Percentiles rank a stretch among this genome's conserved stretches.
phyloP scores from a whole-genome alignment of 2,797 vertebrate genomes.

The Nyctalus aviator region DNA sequence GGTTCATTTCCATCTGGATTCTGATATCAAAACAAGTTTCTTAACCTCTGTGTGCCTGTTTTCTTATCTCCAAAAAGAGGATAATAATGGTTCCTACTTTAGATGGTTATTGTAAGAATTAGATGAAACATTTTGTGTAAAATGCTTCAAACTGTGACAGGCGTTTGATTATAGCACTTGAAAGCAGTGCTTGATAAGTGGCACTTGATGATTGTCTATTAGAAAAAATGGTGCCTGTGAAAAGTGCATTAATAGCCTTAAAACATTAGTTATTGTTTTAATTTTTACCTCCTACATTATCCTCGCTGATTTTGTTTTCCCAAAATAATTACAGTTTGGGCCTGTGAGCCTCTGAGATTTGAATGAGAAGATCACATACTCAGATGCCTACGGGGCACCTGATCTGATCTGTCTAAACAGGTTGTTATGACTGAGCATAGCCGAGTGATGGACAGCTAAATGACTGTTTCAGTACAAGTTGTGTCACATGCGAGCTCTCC shows the following conservation, averaged over 20 bases:
- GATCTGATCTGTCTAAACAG: not conserved
- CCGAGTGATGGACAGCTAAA: not conserved
- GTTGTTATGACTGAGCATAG: not conserved
- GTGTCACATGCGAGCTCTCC: not conserved
- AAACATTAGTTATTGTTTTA: not conserved
- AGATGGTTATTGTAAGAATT: not conserved
- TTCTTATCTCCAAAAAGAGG: not conserved
- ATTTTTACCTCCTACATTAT: not conserved
- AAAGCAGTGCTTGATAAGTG: not conserved
- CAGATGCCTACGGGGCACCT: not conserved
- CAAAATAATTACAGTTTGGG: not conserved
- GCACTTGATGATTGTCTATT: not conserved
- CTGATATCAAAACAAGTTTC: not conserved
- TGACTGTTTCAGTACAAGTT: not conserved
- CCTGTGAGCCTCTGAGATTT: not conserved
- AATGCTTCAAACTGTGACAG: slow-evolving; percentile 1
- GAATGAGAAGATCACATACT: not conserved
- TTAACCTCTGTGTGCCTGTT: not conserved
- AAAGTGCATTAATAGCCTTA: not conserved
- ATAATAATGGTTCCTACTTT: not conserved
- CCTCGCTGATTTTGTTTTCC: slow-evolving; percentile 20
- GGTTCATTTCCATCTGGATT: not conserved
- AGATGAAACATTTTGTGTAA: not conserved
- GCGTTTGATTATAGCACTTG: not conserved
- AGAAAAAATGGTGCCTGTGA: not conserved